phyloP scores from a whole-genome alignment of 2,113 vertebrate genomes.

The Globicephala melas region DNA sequence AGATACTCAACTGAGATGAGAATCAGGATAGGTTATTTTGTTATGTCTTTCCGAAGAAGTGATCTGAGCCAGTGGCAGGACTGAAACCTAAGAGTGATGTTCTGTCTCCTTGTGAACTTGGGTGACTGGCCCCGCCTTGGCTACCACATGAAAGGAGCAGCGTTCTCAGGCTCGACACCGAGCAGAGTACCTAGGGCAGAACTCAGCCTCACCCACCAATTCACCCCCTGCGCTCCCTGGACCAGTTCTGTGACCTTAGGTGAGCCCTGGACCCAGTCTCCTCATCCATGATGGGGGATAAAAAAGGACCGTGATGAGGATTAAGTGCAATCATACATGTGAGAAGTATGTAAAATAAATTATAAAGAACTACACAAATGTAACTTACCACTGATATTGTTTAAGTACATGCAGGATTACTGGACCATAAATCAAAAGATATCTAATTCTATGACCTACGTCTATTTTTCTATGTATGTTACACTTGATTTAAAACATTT shows the following conservation, averaged over 20 bases:
- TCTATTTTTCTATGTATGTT: not conserved
- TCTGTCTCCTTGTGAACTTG: not conserved
- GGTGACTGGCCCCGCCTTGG: too few species aligned
- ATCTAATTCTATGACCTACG: not conserved
- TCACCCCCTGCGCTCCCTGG: not conserved
- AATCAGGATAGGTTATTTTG: not conserved
- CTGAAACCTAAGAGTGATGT: not conserved
- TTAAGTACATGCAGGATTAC: not conserved
- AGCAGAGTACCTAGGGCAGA: rapidly evolving
- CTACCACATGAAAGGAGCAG: not conserved
- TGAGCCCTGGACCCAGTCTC: not conserved
- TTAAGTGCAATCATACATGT: not conserved
- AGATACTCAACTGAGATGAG: not conserved
- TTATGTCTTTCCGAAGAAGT: not conserved
- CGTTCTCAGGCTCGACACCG: not conserved
- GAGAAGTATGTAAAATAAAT: not conserved
- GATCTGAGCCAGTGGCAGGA: not conserved
- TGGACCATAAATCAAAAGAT: not conserved
- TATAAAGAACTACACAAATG: not conserved
- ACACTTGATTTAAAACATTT: not conserved
- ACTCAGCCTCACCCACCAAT: too few species aligned
- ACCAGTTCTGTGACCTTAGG: not conserved
- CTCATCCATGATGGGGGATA: not conserved
- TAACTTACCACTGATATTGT: not conserved
- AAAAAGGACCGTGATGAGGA: not conserved